Base-by-base conservation (phyloP, 92 coral and sea anemone genomes). In the Galaxea fascicularis region DNA sequence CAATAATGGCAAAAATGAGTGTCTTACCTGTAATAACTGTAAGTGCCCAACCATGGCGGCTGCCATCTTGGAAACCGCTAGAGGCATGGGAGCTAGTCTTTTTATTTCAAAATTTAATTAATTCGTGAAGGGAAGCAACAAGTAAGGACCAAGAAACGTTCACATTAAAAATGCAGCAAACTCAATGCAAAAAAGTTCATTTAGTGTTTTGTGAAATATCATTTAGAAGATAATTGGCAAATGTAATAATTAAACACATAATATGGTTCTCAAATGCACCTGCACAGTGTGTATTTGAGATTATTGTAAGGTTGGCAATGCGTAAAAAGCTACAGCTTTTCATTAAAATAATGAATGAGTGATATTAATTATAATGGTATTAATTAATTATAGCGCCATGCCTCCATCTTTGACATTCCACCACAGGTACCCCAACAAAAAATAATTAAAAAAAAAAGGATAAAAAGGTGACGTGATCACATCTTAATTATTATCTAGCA, bases 1-100 rank as follows among this genome's bases (percentile, higher is more conserved):
- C n/a, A 56, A 57, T 35, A 57, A 31, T 13, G 54, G 53, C 53
- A 57, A 76, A 76, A n/a, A n/a, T n/a, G n/a, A 4, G 8, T 54
- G 66, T 77, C 70, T 20, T 58, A 77, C 82, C 58, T 77, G 56
- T 58, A 12, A 13, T 77, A 21, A 21, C 58, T 77, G 82, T 77
- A 59, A 59, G 72, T 77, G 39, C 35, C 15, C 51, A 31, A 10
- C 18, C 56, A 60, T 58, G 82, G 69, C 20, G 31, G 71, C 70
- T 31, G 65, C 79, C 49, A 56, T 57, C 68, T 75, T 53, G 66
- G 27, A 75, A 54, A 56, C 66, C 68, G 49, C 51, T 16, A 75
- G 49, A 75, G 17, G 80, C 45, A 27, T 52, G 79, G 16, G 65
- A 10, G 21, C 66, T 53, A 74, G 46, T 28, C 22, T 35, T 25